Evolutionary conservation across 2,797 vertebrate species (phyloP).

Genomic region (Enoplosus armatus): DNA sequence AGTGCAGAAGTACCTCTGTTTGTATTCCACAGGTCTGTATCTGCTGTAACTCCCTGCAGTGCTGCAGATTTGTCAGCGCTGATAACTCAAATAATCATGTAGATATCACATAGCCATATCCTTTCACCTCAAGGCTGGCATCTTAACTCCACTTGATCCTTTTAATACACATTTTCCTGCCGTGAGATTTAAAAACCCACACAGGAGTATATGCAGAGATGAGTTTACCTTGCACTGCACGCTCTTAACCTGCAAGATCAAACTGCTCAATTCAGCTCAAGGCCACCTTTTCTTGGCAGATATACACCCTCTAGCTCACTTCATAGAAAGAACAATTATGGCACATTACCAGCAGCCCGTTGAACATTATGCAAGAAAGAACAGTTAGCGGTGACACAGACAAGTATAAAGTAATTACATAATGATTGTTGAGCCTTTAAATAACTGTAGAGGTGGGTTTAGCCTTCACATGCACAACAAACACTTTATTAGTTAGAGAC

Average conservation of each 20-base stretch:
- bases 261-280: neutral
- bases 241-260: neutral
- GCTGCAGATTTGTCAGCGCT: neutral
- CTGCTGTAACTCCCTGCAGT: neutral
- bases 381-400: slow-evolving; percentile 2
- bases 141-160: slow-evolving; percentile 1
- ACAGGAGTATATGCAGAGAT: neutral
- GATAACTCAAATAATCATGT: neutral
- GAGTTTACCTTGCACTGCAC: neutral
- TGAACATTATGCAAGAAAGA: neutral
- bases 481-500: neutral
- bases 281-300: slow-evolving; percentile 34
- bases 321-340: neutral
- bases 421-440: neutral
- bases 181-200: neutral
- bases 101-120: neutral
- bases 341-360: too few relatives aligned
- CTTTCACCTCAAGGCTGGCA: neutral
- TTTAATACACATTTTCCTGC: too few relatives aligned
- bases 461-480: neutral
- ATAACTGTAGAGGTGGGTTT: neutral
- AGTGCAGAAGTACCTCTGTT: neutral
- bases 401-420: neutral
- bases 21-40: neutral
- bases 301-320: neutral